These are phyloP conservation scores for Pheosia tremula DNA, from an alignment of 2,888 invertebrate genomes.

Conservation along the genomic window DNA sequence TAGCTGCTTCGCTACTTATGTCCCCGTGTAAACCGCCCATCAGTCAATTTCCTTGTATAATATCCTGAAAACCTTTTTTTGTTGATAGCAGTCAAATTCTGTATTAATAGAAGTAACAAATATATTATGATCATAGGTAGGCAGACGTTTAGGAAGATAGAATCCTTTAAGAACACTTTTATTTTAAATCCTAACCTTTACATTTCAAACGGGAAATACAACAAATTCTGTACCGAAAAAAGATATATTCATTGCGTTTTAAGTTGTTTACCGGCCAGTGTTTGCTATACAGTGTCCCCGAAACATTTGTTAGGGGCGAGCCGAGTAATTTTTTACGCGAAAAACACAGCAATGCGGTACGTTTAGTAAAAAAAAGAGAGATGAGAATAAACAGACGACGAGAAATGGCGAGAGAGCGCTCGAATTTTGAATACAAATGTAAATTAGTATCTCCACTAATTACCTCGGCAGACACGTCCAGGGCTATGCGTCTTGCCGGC, in stretches of 20 bases:
- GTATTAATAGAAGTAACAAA: too few species aligned
- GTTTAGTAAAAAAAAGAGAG: constrained; percentile 72
- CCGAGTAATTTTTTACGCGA: constrained; percentile 79
- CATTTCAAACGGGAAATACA: not conserved
- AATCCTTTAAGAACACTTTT: not conserved
- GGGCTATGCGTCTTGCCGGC: constrained; percentile 82
- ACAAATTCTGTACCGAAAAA: constrained; percentile 17
- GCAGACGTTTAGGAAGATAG: too few species aligned
- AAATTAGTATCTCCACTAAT: constrained; percentile 85
- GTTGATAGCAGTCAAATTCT: too few species aligned
- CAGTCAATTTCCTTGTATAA: too few species aligned
- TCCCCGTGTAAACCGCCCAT: too few species aligned
- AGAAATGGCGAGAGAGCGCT: constrained; percentile 80
- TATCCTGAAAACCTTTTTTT: too few species aligned
- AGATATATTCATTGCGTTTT: constrained; percentile 60
- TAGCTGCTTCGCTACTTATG: too few species aligned
- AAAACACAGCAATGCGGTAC: constrained; percentile 84
- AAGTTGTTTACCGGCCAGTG: constrained; percentile 65
- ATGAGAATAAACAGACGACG: constrained; percentile 84
- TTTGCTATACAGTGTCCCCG: constrained; percentile 68
- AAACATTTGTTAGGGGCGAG: constrained; percentile 75
- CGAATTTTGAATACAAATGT: constrained; percentile 86
- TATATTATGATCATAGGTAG: too few species aligned
- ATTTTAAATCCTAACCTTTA: not conserved
- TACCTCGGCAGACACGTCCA: constrained; percentile 79